Evolutionary conservation across 30 jellyfish, hydroid and myxozoan species (phyloP).

Genomic region (Nemopilema nomurai): DNA sequence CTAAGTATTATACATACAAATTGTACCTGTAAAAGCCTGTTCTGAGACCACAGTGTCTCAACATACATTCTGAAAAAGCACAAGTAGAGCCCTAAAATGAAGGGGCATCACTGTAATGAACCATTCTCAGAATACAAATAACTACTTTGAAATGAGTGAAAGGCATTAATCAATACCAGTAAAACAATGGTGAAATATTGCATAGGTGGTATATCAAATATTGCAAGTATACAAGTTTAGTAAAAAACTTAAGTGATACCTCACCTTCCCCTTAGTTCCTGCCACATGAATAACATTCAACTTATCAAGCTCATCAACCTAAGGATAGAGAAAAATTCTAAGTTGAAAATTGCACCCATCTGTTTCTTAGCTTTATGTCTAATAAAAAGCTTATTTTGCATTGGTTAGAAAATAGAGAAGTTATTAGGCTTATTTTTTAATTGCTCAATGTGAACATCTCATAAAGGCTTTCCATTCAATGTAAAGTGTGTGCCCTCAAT

Average conservation of each 20-base stretch:
- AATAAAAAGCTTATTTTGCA: too few species aligned
- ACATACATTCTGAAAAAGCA: constrained; percentile 85
- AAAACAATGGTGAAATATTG: too few species aligned
- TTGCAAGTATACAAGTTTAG: background rate
- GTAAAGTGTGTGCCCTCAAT: too few species aligned
- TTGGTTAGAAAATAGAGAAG: too few species aligned
- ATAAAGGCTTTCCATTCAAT: too few species aligned
- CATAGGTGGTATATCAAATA: background rate
- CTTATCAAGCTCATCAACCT: constrained; percentile 79
- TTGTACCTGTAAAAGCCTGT: constrained; percentile 92
- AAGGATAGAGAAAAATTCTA: background rate
- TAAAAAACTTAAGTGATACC: background rate
- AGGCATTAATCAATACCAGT: too few species aligned
- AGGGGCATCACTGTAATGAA: background rate
- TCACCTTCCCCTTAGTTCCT: constrained; percentile 98
- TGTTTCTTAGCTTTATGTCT: too few species aligned
- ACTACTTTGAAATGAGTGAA: too few species aligned
- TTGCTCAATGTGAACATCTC: too few species aligned
- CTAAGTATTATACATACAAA: background rate
- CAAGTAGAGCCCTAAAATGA: constrained; percentile 91
- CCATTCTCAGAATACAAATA: background rate
- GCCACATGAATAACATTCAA: constrained; percentile 92
- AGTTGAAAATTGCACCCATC: too few species aligned
- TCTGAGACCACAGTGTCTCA: constrained; percentile 81
- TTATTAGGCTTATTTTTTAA: too few species aligned